These are phyloP conservation scores for Loris lydekkerianus DNA, from an alignment of 2,797 vertebrate genomes.

Conservation along the genomic window DNA sequence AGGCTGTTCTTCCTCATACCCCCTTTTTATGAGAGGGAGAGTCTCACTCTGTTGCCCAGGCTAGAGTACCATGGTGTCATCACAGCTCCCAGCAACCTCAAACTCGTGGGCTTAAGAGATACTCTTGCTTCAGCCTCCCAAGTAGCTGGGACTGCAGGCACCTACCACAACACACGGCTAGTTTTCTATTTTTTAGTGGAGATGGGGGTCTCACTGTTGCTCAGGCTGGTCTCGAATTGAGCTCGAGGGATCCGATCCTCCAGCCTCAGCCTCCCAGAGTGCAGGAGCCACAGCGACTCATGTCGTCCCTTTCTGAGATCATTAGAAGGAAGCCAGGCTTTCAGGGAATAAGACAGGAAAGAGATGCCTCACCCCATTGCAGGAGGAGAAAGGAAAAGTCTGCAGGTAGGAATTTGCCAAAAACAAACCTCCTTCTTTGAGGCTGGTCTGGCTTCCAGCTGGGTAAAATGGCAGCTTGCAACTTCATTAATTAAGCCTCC, in stretches of 20 bases:
- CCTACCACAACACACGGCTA: too few species aligned
- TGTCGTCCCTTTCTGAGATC: not conserved
- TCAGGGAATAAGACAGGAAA: not conserved
- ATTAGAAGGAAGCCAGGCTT: not conserved
- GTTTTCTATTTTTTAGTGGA: too few species aligned
- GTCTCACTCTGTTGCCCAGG: too few species aligned
- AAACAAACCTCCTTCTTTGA: not conserved
- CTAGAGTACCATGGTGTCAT: too few species aligned
- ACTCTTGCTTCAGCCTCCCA: too few species aligned
- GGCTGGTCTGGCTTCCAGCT: conserved; percentile 22
- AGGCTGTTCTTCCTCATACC: not conserved
- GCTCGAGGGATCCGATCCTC: too few species aligned
- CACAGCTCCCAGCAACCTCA: too few species aligned
- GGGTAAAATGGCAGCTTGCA: not conserved
- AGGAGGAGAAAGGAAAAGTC: conserved; percentile 16
- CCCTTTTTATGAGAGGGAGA: not conserved
- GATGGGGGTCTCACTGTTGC: too few species aligned
- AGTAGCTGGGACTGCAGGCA: too few species aligned
- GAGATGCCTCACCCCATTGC: not conserved
- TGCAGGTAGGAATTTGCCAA: not conserved
- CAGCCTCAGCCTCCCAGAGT: too few species aligned
- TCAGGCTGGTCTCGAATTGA: too few species aligned
- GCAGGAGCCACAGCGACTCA: not conserved
- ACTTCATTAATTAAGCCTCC: conserved; percentile 33
- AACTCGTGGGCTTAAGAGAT: too few species aligned